phyloP scores from a whole-genome alignment of 2,888 invertebrate genomes.

The Ommatoiulus sabulosus region DNA sequence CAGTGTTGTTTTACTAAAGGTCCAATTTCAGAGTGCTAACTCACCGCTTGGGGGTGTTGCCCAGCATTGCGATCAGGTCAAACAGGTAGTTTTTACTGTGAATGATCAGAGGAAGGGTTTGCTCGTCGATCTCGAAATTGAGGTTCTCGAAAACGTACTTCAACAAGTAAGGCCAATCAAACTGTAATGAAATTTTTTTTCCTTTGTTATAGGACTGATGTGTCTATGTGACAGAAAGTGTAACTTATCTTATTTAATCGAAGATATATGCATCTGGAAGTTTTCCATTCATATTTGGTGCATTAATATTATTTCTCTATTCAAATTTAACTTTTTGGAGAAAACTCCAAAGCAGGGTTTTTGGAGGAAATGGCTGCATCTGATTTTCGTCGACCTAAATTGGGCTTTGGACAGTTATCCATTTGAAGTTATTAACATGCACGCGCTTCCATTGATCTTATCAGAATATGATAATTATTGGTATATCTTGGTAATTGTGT shows the following conservation, averaged over 20 bases:
- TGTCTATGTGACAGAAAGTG: no score
- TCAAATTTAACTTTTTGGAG: no score
- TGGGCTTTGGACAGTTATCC: no score
- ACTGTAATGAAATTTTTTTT: slow-evolving; percentile 61
- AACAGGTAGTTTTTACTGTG: slow-evolving; percentile 65
- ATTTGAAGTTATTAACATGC: not conserved
- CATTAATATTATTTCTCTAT: no score
- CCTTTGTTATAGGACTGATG: not conserved
- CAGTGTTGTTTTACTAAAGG: not conserved
- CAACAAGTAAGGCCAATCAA: slow-evolving; percentile 64
- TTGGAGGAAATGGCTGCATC: no score
- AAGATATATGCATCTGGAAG: no score
- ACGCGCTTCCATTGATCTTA: not conserved
- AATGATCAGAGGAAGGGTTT: slow-evolving; percentile 63
- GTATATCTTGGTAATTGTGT: no score
- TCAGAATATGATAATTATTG: not conserved
- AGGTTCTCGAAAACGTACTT: slow-evolving; percentile 63
- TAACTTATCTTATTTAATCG: no score
- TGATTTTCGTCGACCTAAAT: no score
- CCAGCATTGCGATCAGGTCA: slow-evolving; percentile 63
- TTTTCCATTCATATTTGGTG: no score
- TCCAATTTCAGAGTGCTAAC: not conserved
- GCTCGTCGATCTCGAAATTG: slow-evolving; percentile 62
- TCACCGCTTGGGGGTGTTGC: slow-evolving; percentile 63
- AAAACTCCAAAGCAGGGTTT: no score